Percentiles rank a stretch among this genome's conserved stretches.
Conservation (phyloP, 2,888 invertebrate species). For the Cephus rjabovi region DNA sequence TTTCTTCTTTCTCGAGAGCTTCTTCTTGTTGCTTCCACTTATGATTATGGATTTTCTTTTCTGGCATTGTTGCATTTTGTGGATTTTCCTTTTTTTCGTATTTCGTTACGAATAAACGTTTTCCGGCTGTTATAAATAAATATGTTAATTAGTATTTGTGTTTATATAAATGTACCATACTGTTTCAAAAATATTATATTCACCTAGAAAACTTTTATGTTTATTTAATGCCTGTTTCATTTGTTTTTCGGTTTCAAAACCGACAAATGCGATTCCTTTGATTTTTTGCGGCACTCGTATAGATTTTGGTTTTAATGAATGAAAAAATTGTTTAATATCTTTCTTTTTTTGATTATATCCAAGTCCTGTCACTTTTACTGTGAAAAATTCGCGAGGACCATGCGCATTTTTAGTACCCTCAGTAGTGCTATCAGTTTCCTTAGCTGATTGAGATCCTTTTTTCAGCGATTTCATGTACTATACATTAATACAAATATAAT, state of each 20-base stretch:
- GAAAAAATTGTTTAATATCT: conserved; percentile 86
- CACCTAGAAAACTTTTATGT: conserved; percentile 88
- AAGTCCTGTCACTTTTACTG: conserved; percentile 81
- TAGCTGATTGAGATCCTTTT: conserved; percentile 61
- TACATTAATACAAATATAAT: conserved; percentile 48
- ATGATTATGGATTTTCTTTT: conserved; percentile 46
- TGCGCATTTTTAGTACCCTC: conserved; percentile 55
- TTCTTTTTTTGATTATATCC: conserved; percentile 85
- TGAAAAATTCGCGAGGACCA: conserved; percentile 67
- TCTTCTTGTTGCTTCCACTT: conserved; percentile 77
- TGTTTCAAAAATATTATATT: conserved; percentile 9
- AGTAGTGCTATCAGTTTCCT: conserved; percentile 55
- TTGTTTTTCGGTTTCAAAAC: conserved; percentile 85
- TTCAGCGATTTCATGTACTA: conserved; percentile 81
- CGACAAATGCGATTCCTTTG: conserved; percentile 91
- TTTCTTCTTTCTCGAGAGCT: conserved; percentile 77
- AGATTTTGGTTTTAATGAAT: conserved; percentile 81
- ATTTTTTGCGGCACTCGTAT: conserved; percentile 82
- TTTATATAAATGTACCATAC: conserved; percentile 21
- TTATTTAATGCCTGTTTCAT: conserved; percentile 84
- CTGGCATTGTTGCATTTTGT: conserved; percentile 40
- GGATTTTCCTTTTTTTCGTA: conserved; percentile 68
- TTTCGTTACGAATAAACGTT: conserved; percentile 71
- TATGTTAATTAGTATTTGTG: background rate
- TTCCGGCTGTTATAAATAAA: conserved; percentile 68